Conservation (phyloP, 2,888 invertebrate genomes). For the Octonoba sinensis region DNA sequence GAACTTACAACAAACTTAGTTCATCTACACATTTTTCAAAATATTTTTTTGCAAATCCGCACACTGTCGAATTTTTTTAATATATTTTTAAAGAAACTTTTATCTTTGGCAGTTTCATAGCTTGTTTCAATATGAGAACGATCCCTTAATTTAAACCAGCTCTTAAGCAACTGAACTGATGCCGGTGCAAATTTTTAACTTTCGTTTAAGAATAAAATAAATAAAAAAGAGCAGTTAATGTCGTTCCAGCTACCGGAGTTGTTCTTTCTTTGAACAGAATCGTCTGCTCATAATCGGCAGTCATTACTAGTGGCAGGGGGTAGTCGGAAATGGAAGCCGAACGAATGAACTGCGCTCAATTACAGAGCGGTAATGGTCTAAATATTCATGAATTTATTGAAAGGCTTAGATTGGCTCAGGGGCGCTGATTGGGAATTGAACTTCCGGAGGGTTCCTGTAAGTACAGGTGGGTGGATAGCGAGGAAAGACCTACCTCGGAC, state of each 20-base stretch:
- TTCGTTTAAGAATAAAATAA: constrained; percentile 7
- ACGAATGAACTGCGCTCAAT: constrained; percentile 44
- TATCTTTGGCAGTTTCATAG: neutral
- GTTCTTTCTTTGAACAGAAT: constrained; percentile 1
- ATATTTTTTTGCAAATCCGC: neutral
- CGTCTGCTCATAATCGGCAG: constrained; percentile 23
- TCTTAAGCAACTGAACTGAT: neutral
- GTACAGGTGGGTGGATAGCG: too few species aligned
- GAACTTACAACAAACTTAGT: too few species aligned
- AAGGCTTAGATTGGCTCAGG: constrained; percentile 7
- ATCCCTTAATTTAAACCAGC: neutral
- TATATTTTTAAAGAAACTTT: neutral
- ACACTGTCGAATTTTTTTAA: neutral
- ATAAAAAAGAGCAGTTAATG: constrained; percentile 27
- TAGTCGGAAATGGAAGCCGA: neutral
- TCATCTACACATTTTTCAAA: too few species aligned
- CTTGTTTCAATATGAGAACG: neutral
- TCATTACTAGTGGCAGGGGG: constrained; percentile 27
- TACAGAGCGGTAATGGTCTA: constrained; percentile 28
- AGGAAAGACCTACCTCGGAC: too few species aligned
- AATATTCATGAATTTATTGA: constrained; percentile 54
- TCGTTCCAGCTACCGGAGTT: constrained; percentile 5
- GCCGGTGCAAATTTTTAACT: neutral
- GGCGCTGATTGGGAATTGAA: too few species aligned
- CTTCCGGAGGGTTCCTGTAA: too few species aligned